Percentiles rank a stretch among this genome's conserved stretches.
Evolutionary conservation across 2,797 vertebrate genomes (phyloP).

Genomic region (Gambelia wislizenii): DNA sequence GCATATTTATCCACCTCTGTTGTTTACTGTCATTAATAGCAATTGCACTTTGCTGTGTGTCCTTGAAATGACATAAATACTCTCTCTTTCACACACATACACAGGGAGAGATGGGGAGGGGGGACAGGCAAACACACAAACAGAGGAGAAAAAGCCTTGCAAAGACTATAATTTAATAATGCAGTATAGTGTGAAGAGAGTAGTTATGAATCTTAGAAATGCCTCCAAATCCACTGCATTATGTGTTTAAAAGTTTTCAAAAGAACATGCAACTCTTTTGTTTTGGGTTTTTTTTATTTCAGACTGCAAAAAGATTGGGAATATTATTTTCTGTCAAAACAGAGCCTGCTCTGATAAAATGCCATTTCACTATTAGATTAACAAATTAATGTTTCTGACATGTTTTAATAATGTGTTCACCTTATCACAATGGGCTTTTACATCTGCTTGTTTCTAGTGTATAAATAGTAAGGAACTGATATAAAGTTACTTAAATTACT

Average conservation of each 20-base stretch:
- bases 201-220: constrained; percentile 14
- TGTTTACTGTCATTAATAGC: constrained; percentile 88
- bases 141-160: not conserved
- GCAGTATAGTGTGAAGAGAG: constrained; percentile 28
- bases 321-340: constrained; percentile 5
- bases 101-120: not conserved
- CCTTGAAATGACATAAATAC: constrained; percentile 84
- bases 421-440: constrained; percentile 8
- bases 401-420: constrained; percentile 42
- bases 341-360: not conserved
- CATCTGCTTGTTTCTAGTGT: constrained; percentile 14
- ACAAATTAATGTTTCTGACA: constrained; percentile 29
- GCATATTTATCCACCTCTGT: constrained; percentile 85
- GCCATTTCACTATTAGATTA: not conserved
- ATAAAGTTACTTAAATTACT: constrained; percentile 33
- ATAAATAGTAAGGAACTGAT: constrained; percentile 41
- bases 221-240: not conserved
- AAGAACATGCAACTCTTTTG: not conserved
- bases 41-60: constrained; percentile 88
- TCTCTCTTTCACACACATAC: constrained; percentile 45
- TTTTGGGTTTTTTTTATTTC: fast-evolving
- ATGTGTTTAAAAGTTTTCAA: constrained; percentile 14
- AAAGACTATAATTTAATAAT: constrained; percentile 42
- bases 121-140: constrained; percentile 47
- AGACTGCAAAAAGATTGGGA: constrained; percentile 7